phyloP scores from a whole-genome alignment of 2,888 invertebrate species.

The Brachyopa scutellaris region DNA sequence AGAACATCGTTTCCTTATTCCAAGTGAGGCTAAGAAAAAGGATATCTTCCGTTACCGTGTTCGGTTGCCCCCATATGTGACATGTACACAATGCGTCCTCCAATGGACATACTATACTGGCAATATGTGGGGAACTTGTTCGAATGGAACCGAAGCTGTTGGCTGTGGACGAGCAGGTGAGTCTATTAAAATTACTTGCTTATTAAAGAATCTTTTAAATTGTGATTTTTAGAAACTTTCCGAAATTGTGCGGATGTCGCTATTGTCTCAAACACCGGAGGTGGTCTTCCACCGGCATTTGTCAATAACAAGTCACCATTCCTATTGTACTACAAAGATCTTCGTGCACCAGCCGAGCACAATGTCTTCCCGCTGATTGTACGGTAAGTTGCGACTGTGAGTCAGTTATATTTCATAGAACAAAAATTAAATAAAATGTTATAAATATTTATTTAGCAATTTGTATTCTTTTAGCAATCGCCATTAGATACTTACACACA shows the following conservation, averaged over 20 bases:
- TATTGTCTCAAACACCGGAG: constrained; percentile 90
- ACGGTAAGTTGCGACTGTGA: constrained; percentile 83
- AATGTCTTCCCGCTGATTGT: constrained; percentile 89
- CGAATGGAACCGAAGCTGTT: constrained; percentile 92
- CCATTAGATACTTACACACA: constrained; percentile 51
- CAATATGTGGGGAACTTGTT: constrained; percentile 95
- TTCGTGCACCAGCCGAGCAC: constrained; percentile 84
- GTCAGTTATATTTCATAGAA: too few species aligned
- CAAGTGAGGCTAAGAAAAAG: constrained; percentile 87
- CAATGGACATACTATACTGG: constrained; percentile 96
- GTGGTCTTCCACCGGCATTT: constrained; percentile 88
- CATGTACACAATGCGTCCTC: constrained; percentile 94
- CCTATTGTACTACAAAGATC: constrained; percentile 89
- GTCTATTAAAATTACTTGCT: constrained; percentile 17
- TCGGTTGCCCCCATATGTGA: constrained; percentile 90
- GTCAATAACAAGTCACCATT: constrained; percentile 87
- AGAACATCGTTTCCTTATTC: constrained; percentile 88
- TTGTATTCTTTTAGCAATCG: constrained; percentile 62
- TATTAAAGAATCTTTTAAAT: background rate
- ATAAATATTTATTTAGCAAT: constrained; percentile 25
- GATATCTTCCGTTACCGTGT: constrained; percentile 87
- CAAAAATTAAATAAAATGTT: too few species aligned
- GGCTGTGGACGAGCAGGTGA: constrained; percentile 91
- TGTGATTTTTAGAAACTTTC: constrained; percentile 93
- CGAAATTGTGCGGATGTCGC: constrained; percentile 94